Evolutionary conservation across 2,113 vertebrate species (phyloP), one percentile per base, ranked within the genome.

Genomic region (Clupea harengus): DNA sequence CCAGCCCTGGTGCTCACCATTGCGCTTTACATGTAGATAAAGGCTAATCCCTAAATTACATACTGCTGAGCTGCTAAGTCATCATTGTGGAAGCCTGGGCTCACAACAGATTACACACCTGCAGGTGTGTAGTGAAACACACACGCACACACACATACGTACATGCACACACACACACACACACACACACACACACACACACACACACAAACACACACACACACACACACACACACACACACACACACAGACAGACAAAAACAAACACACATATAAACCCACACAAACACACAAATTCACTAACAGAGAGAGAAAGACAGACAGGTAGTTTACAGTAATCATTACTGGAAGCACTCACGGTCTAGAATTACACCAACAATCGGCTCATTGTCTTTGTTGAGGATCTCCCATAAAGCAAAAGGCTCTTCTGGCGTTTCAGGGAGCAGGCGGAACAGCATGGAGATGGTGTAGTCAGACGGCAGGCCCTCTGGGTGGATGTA

Each of bases 391-490:
- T 93, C 90, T 92, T 95, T 94, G 93, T 99, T 97, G 85, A 99
- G 95, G 93, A 99, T 96, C 93, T 99, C 98, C 98, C 98, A 99
- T 47, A 99, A 94, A 81, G 97, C 97, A 90, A 99, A 99, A 0
- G 98, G 97, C 88, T 99, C 98, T 88, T 96, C 89, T 0, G 98
- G 97, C 0, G 97, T 99, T 82, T 97, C 94, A 0, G 97, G 95
- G 52, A 99, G 96, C 86, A 99, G 94, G 3, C 98, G 96, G 87
- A 99, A 98, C 22, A 99, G 95, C 92, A 99, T 95, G 0, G 94
- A 96, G 91, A 99, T 95, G 81, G 98, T 99, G 91, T 99, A 99
- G 89, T 99, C 97, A 6, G 97, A 96, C 13, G 98, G 98, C 22
- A 99, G 95, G 1, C 98, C 98, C 86, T 98, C 98, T 2, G 98